Conservation (phyloP, 2,113 vertebrate genomes). For the Oxyruncus cristatus region DNA sequence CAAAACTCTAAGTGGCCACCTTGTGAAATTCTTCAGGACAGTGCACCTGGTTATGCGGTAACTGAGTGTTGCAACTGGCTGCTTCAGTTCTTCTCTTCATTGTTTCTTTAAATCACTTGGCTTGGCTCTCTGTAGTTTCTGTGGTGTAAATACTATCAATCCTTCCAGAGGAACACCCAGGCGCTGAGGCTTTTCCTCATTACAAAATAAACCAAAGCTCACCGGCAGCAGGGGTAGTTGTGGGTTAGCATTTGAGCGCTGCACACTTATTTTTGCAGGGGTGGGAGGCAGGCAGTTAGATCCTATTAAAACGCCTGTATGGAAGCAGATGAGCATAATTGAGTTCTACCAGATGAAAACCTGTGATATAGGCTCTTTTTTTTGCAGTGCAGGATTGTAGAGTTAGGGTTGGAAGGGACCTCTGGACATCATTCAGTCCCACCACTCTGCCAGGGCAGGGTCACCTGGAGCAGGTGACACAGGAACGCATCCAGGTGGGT, state of each 20-base stretch:
- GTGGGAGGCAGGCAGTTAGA: fast-evolving
- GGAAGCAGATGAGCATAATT: fast-evolving
- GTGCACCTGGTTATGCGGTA: no score
- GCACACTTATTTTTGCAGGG: fast-evolving
- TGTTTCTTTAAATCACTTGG: no score
- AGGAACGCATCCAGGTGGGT: fast-evolving
- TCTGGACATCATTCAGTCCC: not conserved
- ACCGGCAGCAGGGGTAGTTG: fast-evolving
- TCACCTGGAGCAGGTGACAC: not conserved
- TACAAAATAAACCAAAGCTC: not conserved
- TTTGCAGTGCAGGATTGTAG: not conserved
- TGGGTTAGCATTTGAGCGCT: no score
- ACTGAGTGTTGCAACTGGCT: no score
- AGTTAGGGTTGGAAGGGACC: not conserved
- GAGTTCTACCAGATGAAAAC: not conserved
- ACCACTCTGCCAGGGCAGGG: not conserved
- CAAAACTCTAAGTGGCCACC: no score
- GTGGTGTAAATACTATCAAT: no score
- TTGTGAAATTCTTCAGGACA: no score
- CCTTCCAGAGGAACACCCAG: fast-evolving
- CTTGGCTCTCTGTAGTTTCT: no score
- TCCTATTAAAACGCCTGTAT: fast-evolving
- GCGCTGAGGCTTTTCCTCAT: fast-evolving
- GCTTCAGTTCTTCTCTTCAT: no score
- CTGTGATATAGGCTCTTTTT: fast-evolving